Conservation (phyloP, 1,140 invertebrate genomes). For the Callitettix versicolor region DNA sequence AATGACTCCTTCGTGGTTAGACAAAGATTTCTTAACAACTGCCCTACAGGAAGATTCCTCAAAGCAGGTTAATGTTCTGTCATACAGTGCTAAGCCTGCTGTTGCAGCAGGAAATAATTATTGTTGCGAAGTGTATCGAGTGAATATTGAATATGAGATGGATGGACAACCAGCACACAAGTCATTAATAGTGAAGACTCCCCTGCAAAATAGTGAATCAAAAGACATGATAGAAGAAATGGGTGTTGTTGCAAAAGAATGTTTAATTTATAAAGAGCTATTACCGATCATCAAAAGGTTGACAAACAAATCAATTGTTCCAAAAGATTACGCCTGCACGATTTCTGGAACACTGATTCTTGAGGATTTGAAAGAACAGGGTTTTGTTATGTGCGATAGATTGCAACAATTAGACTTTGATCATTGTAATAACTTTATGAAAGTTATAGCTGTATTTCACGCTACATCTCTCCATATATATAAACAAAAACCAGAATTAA, state of each 20-base stretch:
- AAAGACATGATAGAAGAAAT: conserved; percentile 31
- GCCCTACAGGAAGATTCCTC: neutral
- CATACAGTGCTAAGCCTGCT: neutral
- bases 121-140: conserved; percentile 41
- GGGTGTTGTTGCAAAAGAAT: conserved; percentile 33
- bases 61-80: neutral
- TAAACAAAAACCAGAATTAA: conserved; percentile 34
- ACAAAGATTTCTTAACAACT: neutral
- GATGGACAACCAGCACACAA: conserved; percentile 23
- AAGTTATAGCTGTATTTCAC: conserved; percentile 43
- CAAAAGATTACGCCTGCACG: conserved; percentile 31
- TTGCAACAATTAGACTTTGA: conserved; percentile 5
- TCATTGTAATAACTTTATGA: conserved; percentile 34
- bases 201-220: conserved; percentile 31
- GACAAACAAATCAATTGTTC: conserved; percentile 30
- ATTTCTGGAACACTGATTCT: conserved; percentile 6
- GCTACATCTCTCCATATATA: conserved; percentile 43
- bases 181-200: conserved; percentile 36
- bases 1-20: neutral
- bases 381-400: conserved; percentile 10
- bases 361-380: conserved; percentile 13
- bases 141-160: conserved; percentile 29
- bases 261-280: conserved; percentile 29
- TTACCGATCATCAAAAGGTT: conserved; percentile 31
- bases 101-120: conserved; percentile 43